These are phyloP conservation scores for Lota lota DNA, from an alignment of 2,113 vertebrate species.

Conservation along the genomic window DNA sequence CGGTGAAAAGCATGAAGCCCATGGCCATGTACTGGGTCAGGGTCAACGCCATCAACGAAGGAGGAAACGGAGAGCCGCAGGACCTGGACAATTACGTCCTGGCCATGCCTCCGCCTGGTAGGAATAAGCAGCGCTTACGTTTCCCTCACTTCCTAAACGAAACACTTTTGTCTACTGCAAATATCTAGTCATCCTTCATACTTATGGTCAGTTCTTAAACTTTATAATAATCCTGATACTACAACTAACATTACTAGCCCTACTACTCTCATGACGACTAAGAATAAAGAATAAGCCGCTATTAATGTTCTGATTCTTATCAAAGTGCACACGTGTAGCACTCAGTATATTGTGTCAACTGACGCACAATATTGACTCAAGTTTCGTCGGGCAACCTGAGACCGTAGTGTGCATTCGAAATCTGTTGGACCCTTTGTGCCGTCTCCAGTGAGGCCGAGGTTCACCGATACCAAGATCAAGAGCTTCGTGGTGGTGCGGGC, in stretches of 20 bases:
- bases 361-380: too few relatives aligned
- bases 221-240: too few relatives aligned
- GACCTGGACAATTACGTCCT: slow-evolving; percentile 74
- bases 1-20: slow-evolving; percentile 78
- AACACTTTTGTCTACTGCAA: background rate
- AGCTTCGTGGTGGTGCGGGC: slow-evolving; percentile 78
- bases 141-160: background rate
- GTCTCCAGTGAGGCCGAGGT: slow-evolving; percentile 78
- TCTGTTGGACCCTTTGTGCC: background rate
- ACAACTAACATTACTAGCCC: too few relatives aligned
- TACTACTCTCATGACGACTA: too few relatives aligned
- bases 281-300: too few relatives aligned
- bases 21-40: slow-evolving; percentile 78
- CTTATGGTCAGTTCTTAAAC: too few relatives aligned
- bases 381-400: background rate
- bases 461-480: slow-evolving; percentile 76
- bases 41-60: slow-evolving; percentile 73
- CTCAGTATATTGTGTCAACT: too few relatives aligned
- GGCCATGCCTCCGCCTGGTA: slow-evolving; percentile 74
- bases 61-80: slow-evolving; percentile 71
- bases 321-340: too few relatives aligned
- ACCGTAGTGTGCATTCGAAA: background rate
- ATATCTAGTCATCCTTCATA: too few relatives aligned
- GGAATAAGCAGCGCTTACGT: slow-evolving; percentile 34
- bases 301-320: too few relatives aligned